A percentile compares a stretch with the other conserved stretches of the same genome.
These are phyloP conservation scores for Belgica antarctica DNA, from an alignment of 2,888 invertebrate genomes.

Conservation along the genomic window DNA sequence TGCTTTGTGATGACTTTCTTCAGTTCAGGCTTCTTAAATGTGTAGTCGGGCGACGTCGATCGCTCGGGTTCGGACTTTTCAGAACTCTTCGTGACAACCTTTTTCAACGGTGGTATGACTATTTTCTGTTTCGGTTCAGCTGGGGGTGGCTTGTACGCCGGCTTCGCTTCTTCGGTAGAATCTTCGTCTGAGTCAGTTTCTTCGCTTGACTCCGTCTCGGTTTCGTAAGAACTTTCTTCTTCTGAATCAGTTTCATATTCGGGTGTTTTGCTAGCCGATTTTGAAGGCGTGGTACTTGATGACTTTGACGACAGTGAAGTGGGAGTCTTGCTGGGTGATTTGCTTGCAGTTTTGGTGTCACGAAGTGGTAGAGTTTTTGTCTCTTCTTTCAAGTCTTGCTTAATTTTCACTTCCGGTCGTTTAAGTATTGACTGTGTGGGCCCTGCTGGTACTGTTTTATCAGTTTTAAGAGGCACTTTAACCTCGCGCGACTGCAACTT, in stretches of 20 bases:
- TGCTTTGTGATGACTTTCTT: slow-evolving; percentile 50
- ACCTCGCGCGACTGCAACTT: slow-evolving; percentile 51
- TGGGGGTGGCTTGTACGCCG: slow-evolving; percentile 57
- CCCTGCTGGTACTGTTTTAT: slow-evolving; percentile 47
- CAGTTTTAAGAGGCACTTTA: slow-evolving; percentile 53
- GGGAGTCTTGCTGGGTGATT: slow-evolving; percentile 51
- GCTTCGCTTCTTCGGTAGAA: slow-evolving; percentile 48
- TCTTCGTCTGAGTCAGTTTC: slow-evolving; percentile 37
- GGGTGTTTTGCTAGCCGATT: slow-evolving; percentile 32
- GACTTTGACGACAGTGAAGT: slow-evolving; percentile 8
- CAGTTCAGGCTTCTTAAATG: slow-evolving; percentile 49
- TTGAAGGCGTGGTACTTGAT: slow-evolving; percentile 22
- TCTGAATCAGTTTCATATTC: slow-evolving; percentile 16
- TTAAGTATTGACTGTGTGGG: slow-evolving; percentile 47
- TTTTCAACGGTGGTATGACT: slow-evolving; percentile 6
- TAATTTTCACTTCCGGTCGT: slow-evolving; percentile 50
- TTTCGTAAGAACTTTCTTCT: slow-evolving; percentile 19
- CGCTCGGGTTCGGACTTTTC: neutral
- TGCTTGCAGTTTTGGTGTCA: slow-evolving; percentile 51
- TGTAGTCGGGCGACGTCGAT: slow-evolving; percentile 24
- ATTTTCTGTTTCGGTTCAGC: slow-evolving; percentile 46
- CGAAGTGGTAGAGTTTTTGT: slow-evolving; percentile 51
- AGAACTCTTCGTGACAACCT: slow-evolving; percentile 8
- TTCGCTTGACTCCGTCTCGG: slow-evolving; percentile 23
- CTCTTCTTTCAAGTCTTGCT: slow-evolving; percentile 53